phyloP scores from a whole-genome alignment of 2,888 invertebrate species.

The Drosophila subsilvestris region DNA sequence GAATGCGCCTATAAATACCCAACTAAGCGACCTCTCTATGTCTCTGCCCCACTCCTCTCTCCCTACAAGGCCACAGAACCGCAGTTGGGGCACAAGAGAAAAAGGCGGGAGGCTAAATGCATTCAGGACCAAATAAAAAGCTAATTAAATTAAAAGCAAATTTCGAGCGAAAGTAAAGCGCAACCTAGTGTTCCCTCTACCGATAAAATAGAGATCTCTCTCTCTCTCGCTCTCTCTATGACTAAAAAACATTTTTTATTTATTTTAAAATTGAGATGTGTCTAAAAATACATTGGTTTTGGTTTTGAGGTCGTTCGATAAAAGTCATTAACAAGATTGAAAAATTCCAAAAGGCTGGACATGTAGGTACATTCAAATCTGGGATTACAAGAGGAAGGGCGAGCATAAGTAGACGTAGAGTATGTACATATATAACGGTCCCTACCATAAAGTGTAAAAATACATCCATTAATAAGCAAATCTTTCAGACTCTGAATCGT shows the following conservation, averaged over 20 bases:
- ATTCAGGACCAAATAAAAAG: conserved; percentile 70
- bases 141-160: conserved; percentile 77
- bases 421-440: too few species aligned
- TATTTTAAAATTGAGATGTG: conserved; percentile 13
- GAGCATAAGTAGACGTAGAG: too few species aligned
- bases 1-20: conserved; percentile 47
- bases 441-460: too few species aligned
- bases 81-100: conserved; percentile 3
- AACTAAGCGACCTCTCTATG: conserved; percentile 31
- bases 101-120: conserved; percentile 50
- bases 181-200: background rate
- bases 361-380: too few species aligned
- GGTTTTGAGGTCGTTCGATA: background rate
- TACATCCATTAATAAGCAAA: too few species aligned
- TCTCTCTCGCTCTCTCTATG: too few species aligned
- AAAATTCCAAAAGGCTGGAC: too few species aligned
- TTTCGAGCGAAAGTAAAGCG: conserved; percentile 63
- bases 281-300: conserved; percentile 8
- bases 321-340: background rate
- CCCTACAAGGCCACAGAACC: conserved; percentile 28
- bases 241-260: conserved; percentile 7
- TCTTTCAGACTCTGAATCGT: too few species aligned
- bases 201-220: background rate
- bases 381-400: too few species aligned
- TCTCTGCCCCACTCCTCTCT: conserved; percentile 1